Evolutionary conservation across 1,140 invertebrate species (phyloP).

Genomic region (Mesaphorura yosii): DNA sequence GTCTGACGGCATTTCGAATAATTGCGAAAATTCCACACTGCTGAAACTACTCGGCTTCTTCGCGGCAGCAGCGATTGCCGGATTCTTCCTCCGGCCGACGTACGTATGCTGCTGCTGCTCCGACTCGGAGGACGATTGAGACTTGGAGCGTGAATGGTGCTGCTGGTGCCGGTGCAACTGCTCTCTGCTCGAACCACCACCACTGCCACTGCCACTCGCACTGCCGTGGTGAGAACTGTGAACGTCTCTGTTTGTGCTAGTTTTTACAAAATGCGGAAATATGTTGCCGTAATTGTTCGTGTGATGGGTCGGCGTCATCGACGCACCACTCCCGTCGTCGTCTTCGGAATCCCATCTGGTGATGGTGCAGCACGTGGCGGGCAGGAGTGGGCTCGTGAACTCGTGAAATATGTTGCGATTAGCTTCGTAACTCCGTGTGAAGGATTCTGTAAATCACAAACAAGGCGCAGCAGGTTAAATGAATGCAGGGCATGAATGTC

Average conservation of each 20-base stretch:
- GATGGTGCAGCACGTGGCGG: conserved; percentile 7
- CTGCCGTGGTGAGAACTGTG: neutral
- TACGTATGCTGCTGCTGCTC: neutral
- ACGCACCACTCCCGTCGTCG: neutral
- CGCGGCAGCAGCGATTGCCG: neutral
- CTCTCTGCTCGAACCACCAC: neutral
- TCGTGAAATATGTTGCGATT: no score
- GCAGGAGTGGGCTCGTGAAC: no score
- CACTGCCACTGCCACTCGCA: neutral
- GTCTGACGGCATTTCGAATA: no score
- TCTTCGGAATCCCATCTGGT: conserved; percentile 7
- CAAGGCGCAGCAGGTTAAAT: no score
- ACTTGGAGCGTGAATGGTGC: neutral
- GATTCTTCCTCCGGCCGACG: neutral
- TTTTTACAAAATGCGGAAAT: neutral
- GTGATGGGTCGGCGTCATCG: neutral
- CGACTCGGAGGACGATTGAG: neutral
- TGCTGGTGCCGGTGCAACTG: neutral
- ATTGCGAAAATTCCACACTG: no score
- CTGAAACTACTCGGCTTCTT: no score
- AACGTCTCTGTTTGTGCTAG: neutral
- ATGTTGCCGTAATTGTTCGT: no score
- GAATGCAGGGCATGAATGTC: no score
- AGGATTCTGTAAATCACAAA: no score
- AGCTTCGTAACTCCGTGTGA: no score